Conservation (phyloP, 1,140 invertebrate genomes). For the Xylocopa sonorina region DNA sequence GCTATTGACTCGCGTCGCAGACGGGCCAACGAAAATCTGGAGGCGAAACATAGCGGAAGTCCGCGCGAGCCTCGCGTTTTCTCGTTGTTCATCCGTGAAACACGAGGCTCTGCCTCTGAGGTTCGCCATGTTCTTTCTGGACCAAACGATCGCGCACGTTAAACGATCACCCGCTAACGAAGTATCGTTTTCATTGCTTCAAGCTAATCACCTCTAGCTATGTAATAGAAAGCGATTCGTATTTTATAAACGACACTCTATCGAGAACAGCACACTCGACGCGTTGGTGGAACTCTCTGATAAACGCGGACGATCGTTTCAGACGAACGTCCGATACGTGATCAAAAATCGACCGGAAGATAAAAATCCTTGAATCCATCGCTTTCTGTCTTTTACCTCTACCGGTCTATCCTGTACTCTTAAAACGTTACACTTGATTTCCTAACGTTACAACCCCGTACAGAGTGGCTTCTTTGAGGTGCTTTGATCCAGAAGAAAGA, state of each 20-base stretch:
- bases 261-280: not conserved
- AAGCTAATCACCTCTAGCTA: slow-evolving; percentile 8
- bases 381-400: slow-evolving; percentile 28
- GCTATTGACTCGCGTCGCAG: not conserved
- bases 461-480: not conserved
- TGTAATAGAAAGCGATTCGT: not conserved
- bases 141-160: slow-evolving; percentile 31
- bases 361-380: not conserved
- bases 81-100: not conserved
- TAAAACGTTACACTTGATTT: not conserved
- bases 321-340: not conserved
- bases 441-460: not conserved
- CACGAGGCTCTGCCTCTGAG: not conserved
- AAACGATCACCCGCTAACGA: not conserved
- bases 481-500: not conserved
- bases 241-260: slow-evolving; percentile 23
- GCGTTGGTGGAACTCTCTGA: not conserved
- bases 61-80: not conserved
- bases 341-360: slow-evolving; percentile 1
- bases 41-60: not conserved
- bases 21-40: not conserved
- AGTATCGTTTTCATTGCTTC: slow-evolving; percentile 5
- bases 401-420: not conserved
- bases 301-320: not conserved
- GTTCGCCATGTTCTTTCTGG: slow-evolving; percentile 13